These are phyloP conservation scores for Chrysolina haemoptera DNA, from an alignment of 2,888 invertebrate species.

Conservation along the genomic window DNA sequence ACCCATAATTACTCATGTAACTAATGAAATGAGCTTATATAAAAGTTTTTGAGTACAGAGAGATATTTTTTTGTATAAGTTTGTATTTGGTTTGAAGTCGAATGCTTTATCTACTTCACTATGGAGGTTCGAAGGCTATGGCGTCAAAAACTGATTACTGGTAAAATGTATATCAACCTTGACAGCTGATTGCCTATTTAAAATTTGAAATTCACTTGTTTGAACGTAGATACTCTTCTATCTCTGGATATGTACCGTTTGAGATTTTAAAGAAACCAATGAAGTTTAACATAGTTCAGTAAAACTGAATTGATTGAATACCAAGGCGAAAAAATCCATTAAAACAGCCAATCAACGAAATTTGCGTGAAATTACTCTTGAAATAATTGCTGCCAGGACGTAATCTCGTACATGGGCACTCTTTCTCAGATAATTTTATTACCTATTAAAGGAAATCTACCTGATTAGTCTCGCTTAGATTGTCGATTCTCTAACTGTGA, in stretches of 20 bases:
- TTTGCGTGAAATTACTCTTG: slow-evolving; percentile 19
- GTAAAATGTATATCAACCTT: not conserved
- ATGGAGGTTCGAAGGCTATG: not conserved
- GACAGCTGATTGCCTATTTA: not conserved
- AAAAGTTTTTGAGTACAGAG: no score
- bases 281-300: not conserved
- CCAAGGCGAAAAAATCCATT: slow-evolving; percentile 1
- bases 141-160: not conserved
- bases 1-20: no score
- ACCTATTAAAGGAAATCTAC: slow-evolving; percentile 12
- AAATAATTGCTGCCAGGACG: slow-evolving; percentile 1
- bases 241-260: not conserved
- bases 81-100: no score
- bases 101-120: no score
- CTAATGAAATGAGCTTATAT: no score
- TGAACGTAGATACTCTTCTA: not conserved
- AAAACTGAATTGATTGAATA: slow-evolving; percentile 13
- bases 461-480: slow-evolving; percentile 13
- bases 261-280: not conserved
- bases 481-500: not conserved
- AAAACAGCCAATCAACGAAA: slow-evolving; percentile 14
- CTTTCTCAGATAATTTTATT: slow-evolving; percentile 17
- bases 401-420: not conserved
- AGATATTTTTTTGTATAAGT: no score
- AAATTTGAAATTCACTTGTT: not conserved